phyloP scores from a whole-genome alignment of 2,797 vertebrate genomes.

The Squalus acanthias region DNA sequence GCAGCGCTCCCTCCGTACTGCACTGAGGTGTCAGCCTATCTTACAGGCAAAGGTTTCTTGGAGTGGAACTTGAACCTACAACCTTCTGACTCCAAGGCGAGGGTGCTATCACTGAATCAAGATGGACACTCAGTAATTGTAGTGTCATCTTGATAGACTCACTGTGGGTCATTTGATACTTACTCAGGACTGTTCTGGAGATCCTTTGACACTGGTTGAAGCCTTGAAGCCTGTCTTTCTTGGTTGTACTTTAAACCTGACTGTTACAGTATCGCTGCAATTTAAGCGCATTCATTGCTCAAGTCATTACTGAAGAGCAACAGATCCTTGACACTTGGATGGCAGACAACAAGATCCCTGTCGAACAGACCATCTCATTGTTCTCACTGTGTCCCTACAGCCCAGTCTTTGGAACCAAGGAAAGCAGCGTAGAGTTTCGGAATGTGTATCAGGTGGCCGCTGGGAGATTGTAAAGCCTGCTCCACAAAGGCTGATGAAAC shows the following conservation, averaged over 20 bases:
- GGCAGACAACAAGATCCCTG: neutral
- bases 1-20: neutral
- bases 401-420: neutral
- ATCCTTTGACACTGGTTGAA: neutral
- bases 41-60: neutral
- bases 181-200: neutral
- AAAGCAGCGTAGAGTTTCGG: neutral
- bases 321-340: neutral
- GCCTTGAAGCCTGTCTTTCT: neutral
- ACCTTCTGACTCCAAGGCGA: neutral
- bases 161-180: neutral
- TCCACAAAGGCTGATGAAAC: neutral
- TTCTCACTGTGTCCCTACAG: neutral
- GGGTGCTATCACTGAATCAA: neutral
- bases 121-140: neutral
- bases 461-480: neutral
- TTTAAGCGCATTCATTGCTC: neutral
- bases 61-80: neutral
- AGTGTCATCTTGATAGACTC: neutral
- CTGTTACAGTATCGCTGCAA: neutral
- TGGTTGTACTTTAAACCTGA: neutral
- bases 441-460: neutral
- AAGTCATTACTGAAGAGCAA: neutral
- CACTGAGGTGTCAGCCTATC: neutral
- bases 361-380: conserved; percentile 18